A percentile compares a stretch with the other conserved stretches of the same genome.
Evolutionary conservation across 2,888 invertebrate species (phyloP).

Genomic region (Lasioglossum calceatum): DNA sequence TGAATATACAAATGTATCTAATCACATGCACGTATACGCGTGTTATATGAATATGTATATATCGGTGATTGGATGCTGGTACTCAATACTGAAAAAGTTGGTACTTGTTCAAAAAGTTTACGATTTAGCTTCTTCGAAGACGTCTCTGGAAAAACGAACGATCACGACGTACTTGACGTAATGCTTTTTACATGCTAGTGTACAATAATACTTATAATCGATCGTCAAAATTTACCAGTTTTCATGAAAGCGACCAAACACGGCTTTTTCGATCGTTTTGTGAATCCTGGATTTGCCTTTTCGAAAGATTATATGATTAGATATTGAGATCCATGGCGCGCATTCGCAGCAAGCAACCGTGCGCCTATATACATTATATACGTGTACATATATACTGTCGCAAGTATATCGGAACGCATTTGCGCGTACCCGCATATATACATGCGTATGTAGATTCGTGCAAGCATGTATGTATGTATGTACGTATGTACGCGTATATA

Average conservation of each 20-base stretch:
- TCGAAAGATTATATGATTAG: slow-evolving; percentile 70
- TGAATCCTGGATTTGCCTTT: slow-evolving; percentile 76
- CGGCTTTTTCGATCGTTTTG: slow-evolving; percentile 59
- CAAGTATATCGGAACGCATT: neutral
- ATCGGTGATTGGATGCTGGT: slow-evolving; percentile 56
- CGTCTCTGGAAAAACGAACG: slow-evolving; percentile 63
- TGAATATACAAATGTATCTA: neutral
- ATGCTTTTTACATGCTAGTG: slow-evolving; percentile 82
- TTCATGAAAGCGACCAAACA: slow-evolving; percentile 64
- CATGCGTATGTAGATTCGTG: neutral
- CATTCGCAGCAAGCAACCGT: neutral
- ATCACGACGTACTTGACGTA: slow-evolving; percentile 80
- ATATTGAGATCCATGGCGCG: slow-evolving; percentile 70
- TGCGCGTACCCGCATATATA: neutral
- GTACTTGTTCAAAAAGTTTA: slow-evolving; percentile 70
- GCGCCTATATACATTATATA: slow-evolving; percentile 12
- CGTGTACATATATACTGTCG: neutral
- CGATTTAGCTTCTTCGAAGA: slow-evolving; percentile 70
- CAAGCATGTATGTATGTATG: neutral
- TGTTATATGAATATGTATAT: slow-evolving; percentile 16
- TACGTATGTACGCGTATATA: neutral
- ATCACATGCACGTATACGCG: neutral
- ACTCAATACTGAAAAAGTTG: slow-evolving; percentile 61
- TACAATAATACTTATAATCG: slow-evolving; percentile 77
- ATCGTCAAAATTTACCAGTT: slow-evolving; percentile 69